Base-by-base conservation (phyloP, 1,140 invertebrate species). In the Meloidogyne chitwoodi region DNA sequence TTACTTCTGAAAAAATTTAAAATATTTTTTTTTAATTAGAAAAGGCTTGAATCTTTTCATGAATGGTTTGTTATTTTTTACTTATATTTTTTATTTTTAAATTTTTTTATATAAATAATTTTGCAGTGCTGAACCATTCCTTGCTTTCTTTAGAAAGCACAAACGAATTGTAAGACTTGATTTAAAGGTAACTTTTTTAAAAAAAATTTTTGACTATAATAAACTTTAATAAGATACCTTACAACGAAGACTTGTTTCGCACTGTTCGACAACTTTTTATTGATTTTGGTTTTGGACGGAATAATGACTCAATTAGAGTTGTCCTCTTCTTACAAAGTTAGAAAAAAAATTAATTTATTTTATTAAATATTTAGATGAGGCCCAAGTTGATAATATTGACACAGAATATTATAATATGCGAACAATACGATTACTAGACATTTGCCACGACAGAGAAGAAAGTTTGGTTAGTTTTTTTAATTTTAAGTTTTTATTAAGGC, bases 231-330 rank as follows among this genome's bases (percentile, higher is more conserved):
- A 16, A 73, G 70, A 56, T 83, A 24, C 84, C 83, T 19, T 64
- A 73, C 63, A 82, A 86, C 48, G 65, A 69, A 24, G 78, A 79
- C 16, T 48, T 84, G 1, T 27, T 77, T 31, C 74, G 65, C 12
- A 75, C 84, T 14, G 80, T 86, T 22, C 74, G 84, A 10, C 74
- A 85, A 62, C 48, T 82, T n/a, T 76, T 84, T 16, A 34, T 62
- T 16, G 80, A 84, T 38, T 80, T 84, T 74, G 84, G 84, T 19
- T 84, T 85, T 65, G 72, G 84, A 26, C 48, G 77, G 10, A 85
- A 83, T 44, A 84, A 80, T 66, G 83, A 85, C 62, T 83, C 73
- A 31, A 83, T 83, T 76, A 79, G 83, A 10, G 84, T 84, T 34
- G 82, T 84, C 31, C 68, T 84, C 10, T 84, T 84, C 67, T 66